phyloP scores from a whole-genome alignment of 2,797 vertebrate genomes.

The Galago senegalensis region DNA sequence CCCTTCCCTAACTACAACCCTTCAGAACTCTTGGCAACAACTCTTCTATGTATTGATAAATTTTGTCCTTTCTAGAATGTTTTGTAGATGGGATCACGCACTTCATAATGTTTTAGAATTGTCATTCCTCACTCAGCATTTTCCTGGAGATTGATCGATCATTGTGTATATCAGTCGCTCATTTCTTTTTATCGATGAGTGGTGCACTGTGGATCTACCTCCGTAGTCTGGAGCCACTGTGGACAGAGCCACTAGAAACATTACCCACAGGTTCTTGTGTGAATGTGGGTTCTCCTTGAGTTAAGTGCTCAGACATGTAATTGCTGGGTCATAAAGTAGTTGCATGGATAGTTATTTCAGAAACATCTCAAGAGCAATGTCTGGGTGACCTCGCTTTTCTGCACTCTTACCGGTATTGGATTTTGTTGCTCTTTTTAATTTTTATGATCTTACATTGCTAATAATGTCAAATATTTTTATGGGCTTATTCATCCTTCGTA shows the following conservation, averaged over 20 bases:
- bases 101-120: too few species aligned
- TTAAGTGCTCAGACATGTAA: neutral
- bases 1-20: neutral
- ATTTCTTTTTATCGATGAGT: neutral
- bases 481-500: neutral
- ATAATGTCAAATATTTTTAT: neutral
- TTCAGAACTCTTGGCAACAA: neutral
- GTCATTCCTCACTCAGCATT: neutral
- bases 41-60: neutral
- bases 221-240: neutral
- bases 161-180: fast-evolving
- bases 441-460: neutral
- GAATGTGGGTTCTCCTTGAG: neutral
- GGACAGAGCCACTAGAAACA: neutral
- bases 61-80: neutral
- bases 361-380: neutral
- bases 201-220: neutral
- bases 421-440: neutral
- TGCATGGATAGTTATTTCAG: neutral
- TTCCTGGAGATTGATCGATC: neutral
- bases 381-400: neutral
- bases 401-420: neutral
- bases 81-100: neutral
- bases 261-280: neutral
- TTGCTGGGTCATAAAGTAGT: neutral